phyloP scores from a whole-genome alignment of 2,113 vertebrate genomes.

The Cisticola juncidis region DNA sequence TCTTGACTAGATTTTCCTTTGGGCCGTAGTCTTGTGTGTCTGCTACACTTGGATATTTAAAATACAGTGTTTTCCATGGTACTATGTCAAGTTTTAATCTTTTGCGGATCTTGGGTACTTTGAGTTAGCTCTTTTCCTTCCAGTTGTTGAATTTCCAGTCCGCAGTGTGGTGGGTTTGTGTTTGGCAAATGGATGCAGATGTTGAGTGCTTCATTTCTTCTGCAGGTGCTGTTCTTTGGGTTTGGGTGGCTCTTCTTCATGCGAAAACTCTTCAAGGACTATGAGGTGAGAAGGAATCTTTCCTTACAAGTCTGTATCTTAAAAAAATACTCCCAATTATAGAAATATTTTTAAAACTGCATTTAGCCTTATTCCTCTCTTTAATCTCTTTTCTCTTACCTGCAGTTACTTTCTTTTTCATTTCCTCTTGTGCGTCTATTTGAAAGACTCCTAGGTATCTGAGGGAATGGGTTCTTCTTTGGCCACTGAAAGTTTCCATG shows the following conservation, averaged over 20 bases:
- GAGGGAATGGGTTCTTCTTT: not conserved
- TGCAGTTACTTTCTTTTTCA: not conserved
- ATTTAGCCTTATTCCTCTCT: not conserved
- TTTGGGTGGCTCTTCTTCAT: slow-evolving; percentile 99
- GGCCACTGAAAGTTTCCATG: not conserved
- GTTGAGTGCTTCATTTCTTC: not conserved
- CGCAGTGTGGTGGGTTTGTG: not conserved
- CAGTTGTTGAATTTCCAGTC: not conserved
- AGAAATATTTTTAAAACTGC: not conserved
- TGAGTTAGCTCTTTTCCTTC: not conserved
- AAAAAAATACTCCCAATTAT: not conserved
- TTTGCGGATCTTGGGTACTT: not conserved
- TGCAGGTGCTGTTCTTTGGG: slow-evolving; percentile 94
- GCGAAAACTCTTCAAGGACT: slow-evolving; percentile 95
- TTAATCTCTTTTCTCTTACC: not conserved
- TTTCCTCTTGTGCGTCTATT: not conserved
- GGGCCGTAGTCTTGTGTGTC: rapidly evolving
- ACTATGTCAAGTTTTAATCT: not conserved
- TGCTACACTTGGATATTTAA: not conserved
- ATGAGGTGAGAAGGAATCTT: slow-evolving; percentile 82
- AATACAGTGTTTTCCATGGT: not conserved
- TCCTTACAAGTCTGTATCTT: not conserved
- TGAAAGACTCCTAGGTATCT: not conserved
- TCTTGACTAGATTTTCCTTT: not conserved
- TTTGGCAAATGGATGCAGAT: not conserved